Percentiles rank a stretch among this genome's conserved stretches.
Conservation (phyloP, 2,888 invertebrate species). For the Smittia aterrima region DNA sequence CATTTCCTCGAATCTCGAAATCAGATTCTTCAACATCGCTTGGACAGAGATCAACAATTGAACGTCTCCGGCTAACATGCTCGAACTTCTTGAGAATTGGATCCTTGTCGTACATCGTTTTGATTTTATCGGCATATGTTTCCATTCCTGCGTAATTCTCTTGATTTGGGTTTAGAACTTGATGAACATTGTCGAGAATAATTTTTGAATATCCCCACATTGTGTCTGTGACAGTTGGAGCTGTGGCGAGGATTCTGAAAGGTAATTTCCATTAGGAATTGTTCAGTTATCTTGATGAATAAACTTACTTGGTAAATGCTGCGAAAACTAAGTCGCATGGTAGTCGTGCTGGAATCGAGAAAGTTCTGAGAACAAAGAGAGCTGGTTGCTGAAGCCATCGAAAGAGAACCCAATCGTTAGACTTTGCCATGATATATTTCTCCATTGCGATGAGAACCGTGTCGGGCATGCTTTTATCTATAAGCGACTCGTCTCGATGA, state of each 20-base stretch:
- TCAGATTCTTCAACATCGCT: not conserved
- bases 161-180: constrained; percentile 9
- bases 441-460: constrained; percentile 87
- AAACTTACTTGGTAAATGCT: constrained; percentile 82
- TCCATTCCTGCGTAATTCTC: not conserved
- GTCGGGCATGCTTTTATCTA: constrained; percentile 84
- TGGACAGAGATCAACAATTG: constrained; percentile 11
- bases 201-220: constrained; percentile 60
- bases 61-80: constrained; percentile 30
- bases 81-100: constrained; percentile 30
- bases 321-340: constrained; percentile 87
- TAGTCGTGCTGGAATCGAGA: constrained; percentile 81
- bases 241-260: constrained; percentile 49
- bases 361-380: constrained; percentile 73
- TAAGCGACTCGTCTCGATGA: constrained; percentile 76
- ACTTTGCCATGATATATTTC: constrained; percentile 81
- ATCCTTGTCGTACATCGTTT: constrained; percentile 32
- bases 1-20: constrained; percentile 30
- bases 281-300: not conserved
- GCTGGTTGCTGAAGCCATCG: constrained; percentile 85
- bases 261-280: not conserved
- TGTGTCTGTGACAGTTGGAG: constrained; percentile 51
- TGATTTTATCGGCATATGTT: not conserved
- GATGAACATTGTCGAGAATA: constrained; percentile 58
- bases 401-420: constrained; percentile 78